phyloP scores from a whole-genome alignment of 92 coral and sea anemone genomes.

The Heliopora coerulea region DNA sequence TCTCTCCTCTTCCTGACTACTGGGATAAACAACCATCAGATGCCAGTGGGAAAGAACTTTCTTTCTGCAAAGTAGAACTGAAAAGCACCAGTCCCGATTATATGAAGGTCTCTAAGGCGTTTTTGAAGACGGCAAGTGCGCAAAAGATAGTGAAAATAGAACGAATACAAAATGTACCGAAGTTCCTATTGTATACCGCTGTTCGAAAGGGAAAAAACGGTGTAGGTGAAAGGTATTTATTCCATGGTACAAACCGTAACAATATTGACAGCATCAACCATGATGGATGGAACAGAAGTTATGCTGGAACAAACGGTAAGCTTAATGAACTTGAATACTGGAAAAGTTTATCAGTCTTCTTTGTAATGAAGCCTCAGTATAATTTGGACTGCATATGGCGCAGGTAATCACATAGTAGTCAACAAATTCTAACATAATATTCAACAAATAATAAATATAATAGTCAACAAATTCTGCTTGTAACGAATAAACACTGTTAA shows the following conservation, averaged over 20 bases:
- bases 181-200: slow-evolving; percentile 40
- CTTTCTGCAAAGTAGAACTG: slow-evolving; percentile 48
- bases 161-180: slow-evolving; percentile 57
- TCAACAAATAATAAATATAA: no score
- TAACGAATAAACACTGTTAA: no score
- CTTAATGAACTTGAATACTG: neutral
- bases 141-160: slow-evolving; percentile 46
- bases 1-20: slow-evolving; percentile 31
- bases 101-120: slow-evolving; percentile 19
- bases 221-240: slow-evolving; percentile 48
- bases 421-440: no score
- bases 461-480: no score
- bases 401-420: no score
- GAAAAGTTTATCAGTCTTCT: no score
- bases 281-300: slow-evolving; percentile 76
- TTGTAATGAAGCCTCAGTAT: no score
- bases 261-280: slow-evolving; percentile 47
- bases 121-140: slow-evolving; percentile 23
- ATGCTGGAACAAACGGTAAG: slow-evolving; percentile 66
- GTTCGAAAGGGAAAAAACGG: slow-evolving; percentile 31
- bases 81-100: slow-evolving; percentile 48
- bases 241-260: slow-evolving; percentile 59
- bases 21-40: slow-evolving; percentile 56
- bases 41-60: slow-evolving; percentile 39
- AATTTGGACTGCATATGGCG: no score